phyloP scores from a whole-genome alignment of 2,888 invertebrate species.

The Aphelenchoides bicaudatus region DNA sequence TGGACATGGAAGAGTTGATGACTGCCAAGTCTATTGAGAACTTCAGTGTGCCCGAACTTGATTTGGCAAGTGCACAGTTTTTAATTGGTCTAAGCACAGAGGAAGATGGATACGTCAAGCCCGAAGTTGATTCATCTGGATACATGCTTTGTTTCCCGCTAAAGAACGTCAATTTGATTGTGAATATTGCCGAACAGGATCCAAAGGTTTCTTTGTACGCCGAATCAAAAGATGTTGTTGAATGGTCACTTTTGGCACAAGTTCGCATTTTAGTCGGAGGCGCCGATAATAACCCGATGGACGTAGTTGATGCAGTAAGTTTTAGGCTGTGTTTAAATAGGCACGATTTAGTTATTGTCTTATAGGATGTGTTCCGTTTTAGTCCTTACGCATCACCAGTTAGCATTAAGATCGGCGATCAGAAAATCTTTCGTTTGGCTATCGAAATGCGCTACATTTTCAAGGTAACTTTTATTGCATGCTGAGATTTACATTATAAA shows the following conservation, averaged over 20 bases:
- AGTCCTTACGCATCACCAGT: constrained; percentile 22
- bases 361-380: constrained; percentile 31
- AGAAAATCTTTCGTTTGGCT: constrained; percentile 18
- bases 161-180: not conserved
- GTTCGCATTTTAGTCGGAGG: constrained; percentile 25
- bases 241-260: constrained; percentile 29
- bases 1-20: not conserved
- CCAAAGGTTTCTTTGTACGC: constrained; percentile 12
- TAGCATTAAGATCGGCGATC: constrained; percentile 21
- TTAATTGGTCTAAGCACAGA: constrained; percentile 1
- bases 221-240: constrained; percentile 22
- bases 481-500: too few relatives aligned
- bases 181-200: not conserved
- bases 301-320: too few relatives aligned
- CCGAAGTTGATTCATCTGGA: not conserved
- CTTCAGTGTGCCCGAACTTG: not conserved
- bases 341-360: constrained; percentile 18
- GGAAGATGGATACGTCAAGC: not conserved
- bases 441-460: constrained; percentile 27
- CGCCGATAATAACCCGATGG: not conserved
- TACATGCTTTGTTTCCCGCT: not conserved
- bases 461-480: too few relatives aligned
- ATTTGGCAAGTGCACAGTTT: not conserved
- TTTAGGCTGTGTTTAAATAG: too few relatives aligned
- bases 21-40: not conserved